Evolutionary conservation across 1,140 invertebrate genomes (phyloP).

Genomic region (Tetramorium parvispinum): DNA sequence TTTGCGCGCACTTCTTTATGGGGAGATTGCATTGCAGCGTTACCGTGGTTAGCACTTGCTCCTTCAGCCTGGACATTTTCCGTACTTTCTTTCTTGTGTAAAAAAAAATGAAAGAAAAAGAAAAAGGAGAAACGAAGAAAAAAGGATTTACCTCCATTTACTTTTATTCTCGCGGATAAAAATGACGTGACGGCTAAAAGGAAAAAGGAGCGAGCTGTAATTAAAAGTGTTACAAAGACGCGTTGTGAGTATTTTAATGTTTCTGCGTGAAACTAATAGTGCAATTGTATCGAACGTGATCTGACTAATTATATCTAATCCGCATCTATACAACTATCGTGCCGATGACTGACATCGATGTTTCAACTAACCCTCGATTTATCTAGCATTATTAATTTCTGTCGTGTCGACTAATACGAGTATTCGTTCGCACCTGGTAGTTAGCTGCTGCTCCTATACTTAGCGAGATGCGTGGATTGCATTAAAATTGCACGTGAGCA

Average conservation of each 20-base stretch:
- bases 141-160: constrained; percentile 10
- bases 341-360: constrained; percentile 49
- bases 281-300: constrained; percentile 19
- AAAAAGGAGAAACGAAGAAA: neutral
- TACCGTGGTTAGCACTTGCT: constrained; percentile 53
- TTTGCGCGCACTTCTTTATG: constrained; percentile 59
- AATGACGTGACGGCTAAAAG: constrained; percentile 7
- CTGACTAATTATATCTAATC: constrained; percentile 36
- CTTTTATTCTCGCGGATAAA: constrained; percentile 41
- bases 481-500: constrained; percentile 45
- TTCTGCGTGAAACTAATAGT: constrained; percentile 43
- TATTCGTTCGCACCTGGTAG: constrained; percentile 53
- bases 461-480: constrained; percentile 41
- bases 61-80: constrained; percentile 46
- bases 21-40: constrained; percentile 38
- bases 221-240: constrained; percentile 39
- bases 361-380: constrained; percentile 53
- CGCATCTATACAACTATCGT: neutral
- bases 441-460: constrained; percentile 46
- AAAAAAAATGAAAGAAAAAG: neutral
- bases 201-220: neutral
- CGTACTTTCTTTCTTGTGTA: constrained; percentile 15
- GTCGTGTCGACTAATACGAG: constrained; percentile 41
- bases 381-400: constrained; percentile 58
- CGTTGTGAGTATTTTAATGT: constrained; percentile 20